phyloP scores from a whole-genome alignment of 2,113 vertebrate genomes.

The Cairina moschata region DNA sequence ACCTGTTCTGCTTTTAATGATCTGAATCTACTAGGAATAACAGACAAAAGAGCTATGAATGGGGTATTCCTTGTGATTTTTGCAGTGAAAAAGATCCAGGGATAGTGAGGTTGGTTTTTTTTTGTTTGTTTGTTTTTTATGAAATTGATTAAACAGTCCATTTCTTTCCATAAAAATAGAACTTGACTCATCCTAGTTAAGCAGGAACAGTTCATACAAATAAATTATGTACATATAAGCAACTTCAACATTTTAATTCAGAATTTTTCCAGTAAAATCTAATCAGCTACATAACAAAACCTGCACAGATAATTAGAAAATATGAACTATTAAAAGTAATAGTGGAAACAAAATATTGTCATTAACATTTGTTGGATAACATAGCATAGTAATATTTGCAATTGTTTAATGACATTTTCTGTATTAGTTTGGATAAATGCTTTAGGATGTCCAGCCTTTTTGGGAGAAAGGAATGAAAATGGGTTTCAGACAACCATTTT shows the following conservation, averaged over 20 bases:
- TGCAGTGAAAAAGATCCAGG: not conserved
- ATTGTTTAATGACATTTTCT: not conserved
- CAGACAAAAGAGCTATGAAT: not conserved
- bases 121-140: too few relatives aligned
- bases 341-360: not conserved
- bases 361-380: not conserved
- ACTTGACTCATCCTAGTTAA: not conserved
- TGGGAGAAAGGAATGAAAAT: not conserved
- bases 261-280: not conserved
- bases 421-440: not conserved
- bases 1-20: not conserved
- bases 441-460: not conserved
- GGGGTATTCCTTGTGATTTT: not conserved
- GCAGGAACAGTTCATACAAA: not conserved
- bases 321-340: not conserved
- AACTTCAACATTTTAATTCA: not conserved
- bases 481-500: not conserved
- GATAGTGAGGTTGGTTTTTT: not conserved
- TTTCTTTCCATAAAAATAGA: not conserved
- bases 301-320: not conserved
- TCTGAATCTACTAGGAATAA: not conserved
- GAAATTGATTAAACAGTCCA: not conserved
- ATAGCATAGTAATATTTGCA: not conserved
- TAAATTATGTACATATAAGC: not conserved
- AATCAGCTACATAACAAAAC: not conserved